Evolutionary conservation across 2,888 invertebrate species (phyloP), one percentile per base, ranked within the genome.

Genomic region (Odontocolon sp.): DNA sequence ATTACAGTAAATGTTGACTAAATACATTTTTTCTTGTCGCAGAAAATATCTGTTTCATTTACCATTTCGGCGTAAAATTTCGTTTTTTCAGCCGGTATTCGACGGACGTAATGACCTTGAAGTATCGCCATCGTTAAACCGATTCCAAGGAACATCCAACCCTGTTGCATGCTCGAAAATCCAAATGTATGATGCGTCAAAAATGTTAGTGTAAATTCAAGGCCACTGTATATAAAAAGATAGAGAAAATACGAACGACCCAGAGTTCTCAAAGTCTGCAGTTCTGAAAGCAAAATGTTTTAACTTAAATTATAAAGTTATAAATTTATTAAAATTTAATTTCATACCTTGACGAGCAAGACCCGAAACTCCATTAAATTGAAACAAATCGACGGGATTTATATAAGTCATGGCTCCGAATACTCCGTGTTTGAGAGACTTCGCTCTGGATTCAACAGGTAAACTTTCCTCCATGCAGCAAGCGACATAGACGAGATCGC

Each of bases 141-240:
- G 86, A 98, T 96, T 67, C 95, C 95, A 84, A 98, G 93, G 90
- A 99, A 99, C 97, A 99, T 98, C 93, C 96, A 97, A 3, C 99
- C 99, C 91, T 99, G 99, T 90, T 98, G 96, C 95, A 98, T 96
- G 50, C 98, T 97, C 67, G 95, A 95, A 89, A 96, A 99, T 61
- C 95, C 93, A 90, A 99, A 98, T 38, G 95, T 93, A 85, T 97
- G 95, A 91, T 98, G 98, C 66, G 98, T 98, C 54, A 99, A 92
- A 92, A 99, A 99, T 64, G 99, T 98, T 33, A 99, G 92, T 0
- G 99, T 99, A 89, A 99, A 99, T 91, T 99, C 99, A 70, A 99
- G 92, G 1, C 99, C 99, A 64, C 99, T 98, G 91, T 98, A 99
- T 75, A 98, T 92, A 88, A 99, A 97, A 79, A 99, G 92, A 91